These are phyloP conservation scores for Dryococelus australis DNA, from an alignment of 2,888 invertebrate genomes.

Conservation along the genomic window DNA sequence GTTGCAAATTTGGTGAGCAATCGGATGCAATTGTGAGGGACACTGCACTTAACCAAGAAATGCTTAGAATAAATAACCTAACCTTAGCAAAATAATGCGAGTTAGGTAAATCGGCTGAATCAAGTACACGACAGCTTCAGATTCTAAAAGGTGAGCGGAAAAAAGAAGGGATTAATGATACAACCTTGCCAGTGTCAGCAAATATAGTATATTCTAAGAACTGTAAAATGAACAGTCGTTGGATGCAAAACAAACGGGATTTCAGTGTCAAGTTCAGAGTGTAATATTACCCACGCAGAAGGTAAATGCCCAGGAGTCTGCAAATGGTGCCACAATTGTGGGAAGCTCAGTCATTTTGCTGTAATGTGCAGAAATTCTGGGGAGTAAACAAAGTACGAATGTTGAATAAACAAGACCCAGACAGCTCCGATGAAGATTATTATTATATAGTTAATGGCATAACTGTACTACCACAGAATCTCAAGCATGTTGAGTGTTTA, in stretches of 20 bases:
- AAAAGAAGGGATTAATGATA: background rate
- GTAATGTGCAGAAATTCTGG: background rate
- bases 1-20: background rate
- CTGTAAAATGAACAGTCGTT: background rate
- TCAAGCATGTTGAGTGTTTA: background rate
- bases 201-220: too few relatives aligned
- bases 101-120: background rate
- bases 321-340: background rate
- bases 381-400: background rate
- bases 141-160: background rate
- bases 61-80: background rate
- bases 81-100: background rate
- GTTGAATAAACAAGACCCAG: background rate
- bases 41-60: background rate
- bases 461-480: too few relatives aligned
- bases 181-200: too few relatives aligned
- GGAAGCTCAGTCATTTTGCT: background rate
- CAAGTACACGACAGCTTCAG: background rate
- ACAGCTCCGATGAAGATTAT: background rate
- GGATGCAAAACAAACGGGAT: background rate
- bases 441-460: too few relatives aligned
- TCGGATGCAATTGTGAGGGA: background rate
- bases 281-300: background rate
- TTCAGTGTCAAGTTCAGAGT: background rate
- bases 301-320: too few relatives aligned